phyloP scores from a whole-genome alignment of 2,113 vertebrate species.

The Trogon melanurus region DNA sequence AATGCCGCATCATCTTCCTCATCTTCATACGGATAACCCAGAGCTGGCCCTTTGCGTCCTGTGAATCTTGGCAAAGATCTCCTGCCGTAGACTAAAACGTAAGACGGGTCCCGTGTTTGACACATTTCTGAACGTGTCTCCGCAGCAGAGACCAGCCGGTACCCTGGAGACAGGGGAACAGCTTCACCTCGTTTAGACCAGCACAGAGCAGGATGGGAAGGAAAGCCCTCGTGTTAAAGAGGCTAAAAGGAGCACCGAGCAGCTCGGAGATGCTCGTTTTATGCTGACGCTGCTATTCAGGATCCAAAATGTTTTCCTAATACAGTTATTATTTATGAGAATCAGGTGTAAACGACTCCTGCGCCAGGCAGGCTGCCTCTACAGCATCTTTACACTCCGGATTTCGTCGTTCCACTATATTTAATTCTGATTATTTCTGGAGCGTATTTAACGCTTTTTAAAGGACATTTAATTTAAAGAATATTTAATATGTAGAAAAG shows the following conservation, averaged over 20 bases:
- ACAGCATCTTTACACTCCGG: background rate
- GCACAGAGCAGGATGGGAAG: background rate
- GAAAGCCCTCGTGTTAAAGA: background rate
- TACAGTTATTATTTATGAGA: background rate
- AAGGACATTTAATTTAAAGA: background rate
- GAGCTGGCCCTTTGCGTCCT: background rate
- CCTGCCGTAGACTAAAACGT: too few species aligned
- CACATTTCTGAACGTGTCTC: background rate
- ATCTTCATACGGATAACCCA: background rate
- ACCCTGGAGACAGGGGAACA: background rate
- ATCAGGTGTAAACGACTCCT: background rate
- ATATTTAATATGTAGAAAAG: background rate
- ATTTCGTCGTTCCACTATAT: background rate
- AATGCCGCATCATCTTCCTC: background rate
- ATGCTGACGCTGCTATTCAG: background rate
- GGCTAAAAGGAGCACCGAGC: background rate
- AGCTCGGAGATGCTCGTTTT: background rate
- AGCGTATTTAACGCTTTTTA: background rate
- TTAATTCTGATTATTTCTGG: background rate
- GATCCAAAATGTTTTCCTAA: background rate
- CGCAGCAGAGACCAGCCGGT: background rate
- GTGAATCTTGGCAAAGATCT: background rate
- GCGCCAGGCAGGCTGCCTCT: background rate
- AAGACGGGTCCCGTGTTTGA: background rate
- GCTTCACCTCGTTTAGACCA: background rate